phyloP scores from a whole-genome alignment of 2,113 vertebrate species.

The Platichthys stellatus region DNA sequence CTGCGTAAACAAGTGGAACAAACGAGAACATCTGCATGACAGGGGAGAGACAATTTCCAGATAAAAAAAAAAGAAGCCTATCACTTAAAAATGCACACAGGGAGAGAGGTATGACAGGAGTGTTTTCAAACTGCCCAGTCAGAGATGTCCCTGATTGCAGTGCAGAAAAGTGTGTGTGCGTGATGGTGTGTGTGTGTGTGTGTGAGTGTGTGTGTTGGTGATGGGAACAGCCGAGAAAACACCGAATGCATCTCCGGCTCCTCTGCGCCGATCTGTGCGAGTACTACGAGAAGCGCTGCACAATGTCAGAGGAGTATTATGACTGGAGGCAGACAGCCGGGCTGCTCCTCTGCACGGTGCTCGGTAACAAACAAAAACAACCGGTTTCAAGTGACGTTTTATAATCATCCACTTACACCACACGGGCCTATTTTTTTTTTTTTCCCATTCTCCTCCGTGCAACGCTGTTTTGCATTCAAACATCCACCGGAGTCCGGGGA shows the following conservation, averaged over 20 bases:
- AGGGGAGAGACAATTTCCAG: constrained; percentile 9
- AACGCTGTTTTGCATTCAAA: constrained; percentile 44
- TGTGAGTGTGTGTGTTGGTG: constrained; percentile 19
- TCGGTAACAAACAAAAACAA: constrained; percentile 67
- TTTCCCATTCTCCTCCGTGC: background rate
- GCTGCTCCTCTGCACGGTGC: constrained; percentile 50
- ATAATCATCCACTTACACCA: constrained; percentile 1
- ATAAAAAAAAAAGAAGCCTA: constrained; percentile 23
- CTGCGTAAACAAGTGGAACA: constrained; percentile 44
- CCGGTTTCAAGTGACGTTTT: constrained; percentile 45
- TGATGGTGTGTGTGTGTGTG: constrained; percentile 5
- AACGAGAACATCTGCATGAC: constrained; percentile 22
- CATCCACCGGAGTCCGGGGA: background rate
- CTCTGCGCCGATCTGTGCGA: constrained; percentile 58
- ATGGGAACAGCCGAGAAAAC: constrained; percentile 57
- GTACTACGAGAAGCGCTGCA: constrained; percentile 70
- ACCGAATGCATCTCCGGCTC: constrained; percentile 48
- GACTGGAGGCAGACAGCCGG: constrained; percentile 64
- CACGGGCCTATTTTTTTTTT: constrained; percentile 32
- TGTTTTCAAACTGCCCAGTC: constrained; percentile 32
- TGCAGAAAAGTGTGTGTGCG: constrained; percentile 55
- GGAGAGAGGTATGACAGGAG: too few species aligned
- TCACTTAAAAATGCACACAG: background rate
- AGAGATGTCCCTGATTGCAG: constrained; percentile 49
- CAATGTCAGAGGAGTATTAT: constrained; percentile 78